These are phyloP conservation scores for Pseudorectes ferrugineus DNA, from an alignment of 2,113 vertebrate species.

Conservation along the genomic window DNA sequence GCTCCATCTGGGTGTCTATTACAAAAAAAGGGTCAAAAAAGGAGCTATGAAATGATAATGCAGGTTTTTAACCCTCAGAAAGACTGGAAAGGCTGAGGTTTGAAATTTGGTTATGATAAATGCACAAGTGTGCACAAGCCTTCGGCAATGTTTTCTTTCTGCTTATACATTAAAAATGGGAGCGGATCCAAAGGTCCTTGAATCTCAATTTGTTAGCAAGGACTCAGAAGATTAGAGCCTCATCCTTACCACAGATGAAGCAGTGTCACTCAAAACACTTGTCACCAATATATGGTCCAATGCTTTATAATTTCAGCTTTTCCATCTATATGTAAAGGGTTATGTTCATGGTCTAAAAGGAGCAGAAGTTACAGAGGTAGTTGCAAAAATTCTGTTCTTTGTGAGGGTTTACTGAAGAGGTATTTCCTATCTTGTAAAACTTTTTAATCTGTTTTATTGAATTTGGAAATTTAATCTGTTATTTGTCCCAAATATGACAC, in stretches of 20 bases:
- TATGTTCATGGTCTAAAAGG: neutral
- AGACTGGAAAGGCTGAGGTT: neutral
- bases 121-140: neutral
- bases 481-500: neutral
- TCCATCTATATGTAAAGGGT: neutral
- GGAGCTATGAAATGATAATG: neutral
- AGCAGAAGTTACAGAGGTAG: neutral
- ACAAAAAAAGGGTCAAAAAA: neutral
- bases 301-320: neutral
- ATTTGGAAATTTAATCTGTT: neutral
- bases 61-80: neutral
- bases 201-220: neutral
- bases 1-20: neutral
- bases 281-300: neutral
- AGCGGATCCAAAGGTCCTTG: neutral
- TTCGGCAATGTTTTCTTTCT: neutral
- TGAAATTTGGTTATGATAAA: neutral
- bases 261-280: neutral
- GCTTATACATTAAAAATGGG: neutral
- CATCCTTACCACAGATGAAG: neutral
- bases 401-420: neutral
- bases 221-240: neutral
- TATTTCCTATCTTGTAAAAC: neutral
- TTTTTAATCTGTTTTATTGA: neutral
- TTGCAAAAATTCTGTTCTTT: neutral